A percentile compares a stretch with the other conserved stretches of the same genome.
These are phyloP conservation scores for Axea sp. DNA, from an alignment of 2,888 invertebrate genomes.

Conservation along the genomic window DNA sequence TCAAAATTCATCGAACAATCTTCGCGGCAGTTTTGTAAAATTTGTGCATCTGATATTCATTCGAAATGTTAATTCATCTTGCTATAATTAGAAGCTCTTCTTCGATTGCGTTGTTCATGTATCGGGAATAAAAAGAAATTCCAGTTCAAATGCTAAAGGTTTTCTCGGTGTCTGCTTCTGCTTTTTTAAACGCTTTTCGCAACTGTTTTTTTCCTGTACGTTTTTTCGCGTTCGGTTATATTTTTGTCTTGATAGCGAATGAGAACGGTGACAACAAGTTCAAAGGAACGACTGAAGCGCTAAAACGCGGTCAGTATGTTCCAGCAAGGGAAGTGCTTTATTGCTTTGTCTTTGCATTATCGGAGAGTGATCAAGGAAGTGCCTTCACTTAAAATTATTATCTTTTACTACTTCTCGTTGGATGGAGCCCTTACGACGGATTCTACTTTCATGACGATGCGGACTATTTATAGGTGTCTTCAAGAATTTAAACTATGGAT, in stretches of 20 bases:
- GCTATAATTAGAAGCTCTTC: no score
- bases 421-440: constrained; percentile 23
- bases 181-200: constrained; percentile 8
- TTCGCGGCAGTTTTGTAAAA: constrained; percentile 2
- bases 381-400: constrained; percentile 56
- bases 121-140: no score
- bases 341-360: constrained; percentile 59
- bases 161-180: constrained; percentile 2
- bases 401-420: constrained; percentile 32
- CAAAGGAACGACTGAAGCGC: constrained; percentile 58
- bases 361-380: constrained; percentile 60
- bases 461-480: constrained; percentile 14
- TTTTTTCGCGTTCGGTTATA: not conserved
- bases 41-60: constrained; percentile 11
- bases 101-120: no score
- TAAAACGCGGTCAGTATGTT: constrained; percentile 61
- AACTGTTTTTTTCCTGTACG: not conserved
- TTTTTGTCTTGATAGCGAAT: constrained; percentile 41
- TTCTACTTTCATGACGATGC: constrained; percentile 13
- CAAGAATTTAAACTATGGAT: no score
- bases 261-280: constrained; percentile 39
- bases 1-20: constrained; percentile 42
- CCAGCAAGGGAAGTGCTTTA: constrained; percentile 50
- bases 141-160: no score
- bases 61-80: constrained; percentile 12